Conservation (phyloP, 2,113 vertebrate species). For the Sander vitreus region DNA sequence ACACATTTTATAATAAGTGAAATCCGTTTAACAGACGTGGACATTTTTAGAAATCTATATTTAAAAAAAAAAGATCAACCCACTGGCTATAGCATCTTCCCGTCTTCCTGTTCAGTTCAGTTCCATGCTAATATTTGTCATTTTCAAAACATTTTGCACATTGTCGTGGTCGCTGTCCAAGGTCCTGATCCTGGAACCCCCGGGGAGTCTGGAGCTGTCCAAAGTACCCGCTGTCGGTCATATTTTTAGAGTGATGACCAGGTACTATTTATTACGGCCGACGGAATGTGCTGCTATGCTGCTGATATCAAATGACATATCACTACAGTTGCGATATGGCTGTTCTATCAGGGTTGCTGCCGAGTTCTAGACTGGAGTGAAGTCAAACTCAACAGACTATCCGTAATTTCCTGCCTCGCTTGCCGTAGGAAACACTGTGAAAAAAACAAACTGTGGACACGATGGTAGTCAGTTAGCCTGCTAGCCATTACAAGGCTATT, state of each 20-base stretch:
- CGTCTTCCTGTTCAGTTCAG: not conserved
- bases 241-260: too few relatives aligned
- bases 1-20: not conserved
- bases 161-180: constrained; percentile 27
- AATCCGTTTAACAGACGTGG: not conserved
- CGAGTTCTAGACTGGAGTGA: not conserved
- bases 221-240: not conserved
- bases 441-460: constrained; percentile 14
- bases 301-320: too few relatives aligned
- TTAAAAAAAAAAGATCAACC: not conserved
- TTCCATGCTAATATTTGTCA: not conserved
- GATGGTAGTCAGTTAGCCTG: constrained; percentile 37
- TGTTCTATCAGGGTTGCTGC: not conserved
- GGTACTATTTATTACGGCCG: too few relatives aligned
- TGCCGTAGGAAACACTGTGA: constrained; percentile 67
- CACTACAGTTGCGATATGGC: not conserved
- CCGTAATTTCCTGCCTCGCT: constrained; percentile 13
- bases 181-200: constrained; percentile 37
- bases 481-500: constrained; percentile 37
- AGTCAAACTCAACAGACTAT: not conserved
- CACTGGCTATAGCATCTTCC: not conserved
- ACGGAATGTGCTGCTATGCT: too few relatives aligned
- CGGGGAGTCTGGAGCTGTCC: not conserved
- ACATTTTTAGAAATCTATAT: not conserved
- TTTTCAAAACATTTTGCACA: not conserved